Evolutionary conservation across 2,113 vertebrate species (phyloP).

Genomic region (Symphodus melops): DNA sequence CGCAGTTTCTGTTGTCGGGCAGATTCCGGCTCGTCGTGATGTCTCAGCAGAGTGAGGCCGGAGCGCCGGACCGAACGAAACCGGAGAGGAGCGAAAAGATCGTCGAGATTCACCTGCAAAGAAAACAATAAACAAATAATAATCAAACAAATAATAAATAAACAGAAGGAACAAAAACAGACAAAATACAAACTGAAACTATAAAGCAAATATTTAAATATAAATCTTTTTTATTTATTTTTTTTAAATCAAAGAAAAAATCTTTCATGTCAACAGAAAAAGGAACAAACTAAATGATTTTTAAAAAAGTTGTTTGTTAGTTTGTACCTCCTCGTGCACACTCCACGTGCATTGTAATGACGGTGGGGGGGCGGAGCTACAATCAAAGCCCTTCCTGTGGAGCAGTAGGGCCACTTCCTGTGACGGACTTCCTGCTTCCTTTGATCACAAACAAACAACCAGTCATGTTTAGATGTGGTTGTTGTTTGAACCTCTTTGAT

Average conservation of each 20-base stretch:
- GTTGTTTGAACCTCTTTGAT: too few relatives aligned
- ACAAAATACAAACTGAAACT: background rate
- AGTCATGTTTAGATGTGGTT: too few relatives aligned
- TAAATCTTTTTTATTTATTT: too few relatives aligned
- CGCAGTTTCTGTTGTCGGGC: slow-evolving; percentile 31
- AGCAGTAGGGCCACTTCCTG: slow-evolving; percentile 91
- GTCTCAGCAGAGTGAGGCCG: slow-evolving; percentile 49
- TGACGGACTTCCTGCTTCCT: slow-evolving; percentile 81
- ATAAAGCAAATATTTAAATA: background rate
- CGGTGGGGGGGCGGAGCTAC: slow-evolving; percentile 83
- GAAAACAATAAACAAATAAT: background rate
- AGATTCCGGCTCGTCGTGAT: slow-evolving; percentile 23
- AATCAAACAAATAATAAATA: too few relatives aligned
- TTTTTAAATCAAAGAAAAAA: too few relatives aligned
- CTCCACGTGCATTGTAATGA: slow-evolving; percentile 87
- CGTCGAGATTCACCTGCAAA: slow-evolving; percentile 53
- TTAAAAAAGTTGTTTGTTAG: background rate
- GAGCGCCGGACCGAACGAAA: slow-evolving; percentile 42
- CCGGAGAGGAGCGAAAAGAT: slow-evolving; percentile 50
- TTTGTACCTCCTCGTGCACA: slow-evolving; percentile 86
- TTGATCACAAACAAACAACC: slow-evolving; percentile 31
- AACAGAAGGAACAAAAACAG: too few relatives aligned
- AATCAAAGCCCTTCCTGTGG: slow-evolving; percentile 94
- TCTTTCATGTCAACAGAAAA: too few relatives aligned
- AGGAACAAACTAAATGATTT: background rate